Base-by-base conservation (phyloP, 2,888 invertebrate species). In the Volucella bombylans region DNA sequence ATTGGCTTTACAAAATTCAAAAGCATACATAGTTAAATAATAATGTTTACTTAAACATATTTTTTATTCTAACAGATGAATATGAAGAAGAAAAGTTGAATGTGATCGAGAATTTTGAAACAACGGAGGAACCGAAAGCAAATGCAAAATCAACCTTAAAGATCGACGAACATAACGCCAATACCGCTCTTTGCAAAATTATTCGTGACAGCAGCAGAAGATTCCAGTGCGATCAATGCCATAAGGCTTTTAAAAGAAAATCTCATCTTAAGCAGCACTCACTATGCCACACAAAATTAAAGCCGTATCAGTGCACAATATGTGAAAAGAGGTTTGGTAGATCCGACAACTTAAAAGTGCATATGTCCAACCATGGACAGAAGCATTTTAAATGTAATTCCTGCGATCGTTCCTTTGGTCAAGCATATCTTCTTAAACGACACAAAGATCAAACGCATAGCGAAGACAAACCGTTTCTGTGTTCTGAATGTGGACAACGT, bases 401-500 rank as follows among this genome's bases (percentile, higher is more conserved):
- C 1, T 91, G 91, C 59, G 87, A 88, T 45, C 87, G 88, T 3
- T 89, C 90, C 6, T 90, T 90, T 57, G 87, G 89, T 0, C 90
- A 90, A 0, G 86, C 87, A 14, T 90, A 90, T 52, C 89, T 89
- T 9, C 82, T 91, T n/a, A 88, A 88, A 50, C 89, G 90, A 0
- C 91, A 91, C 82, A 90, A 89, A 69, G 87, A 90, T 9, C 89
- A 89, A 41, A 89, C 90, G 1, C 91, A 91, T 74, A 89, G 90
- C 59, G 92, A 92, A 23, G 93, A 93, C 69, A 93, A 93, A 74
- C 93, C 93, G 71, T 94, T 93, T 88, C 90, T 94, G 23, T 94
- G 94, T 87, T 93, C 93, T 4, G 93, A 93, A 82, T 94, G 94
- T 86, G 94, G 94, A 1, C 93, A 93, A 23, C 90, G 93, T 62